These are phyloP conservation scores for Cydia fagiglandana DNA, from an alignment of 1,140 invertebrate genomes.

Conservation along the genomic window DNA sequence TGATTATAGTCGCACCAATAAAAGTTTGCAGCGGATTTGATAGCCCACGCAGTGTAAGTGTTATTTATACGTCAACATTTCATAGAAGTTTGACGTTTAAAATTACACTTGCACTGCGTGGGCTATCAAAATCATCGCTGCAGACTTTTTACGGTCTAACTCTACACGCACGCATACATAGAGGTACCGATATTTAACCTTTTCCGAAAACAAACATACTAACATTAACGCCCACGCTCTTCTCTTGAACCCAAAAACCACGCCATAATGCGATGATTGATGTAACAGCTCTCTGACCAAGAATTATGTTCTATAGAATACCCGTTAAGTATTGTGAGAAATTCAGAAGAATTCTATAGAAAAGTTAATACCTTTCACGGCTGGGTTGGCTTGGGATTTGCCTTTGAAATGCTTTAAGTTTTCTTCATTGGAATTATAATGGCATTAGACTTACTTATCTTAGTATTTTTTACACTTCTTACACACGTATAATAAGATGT, in stretches of 20 bases:
- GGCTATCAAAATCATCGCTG: too few species aligned
- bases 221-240: not conserved
- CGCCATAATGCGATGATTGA: constrained; percentile 10
- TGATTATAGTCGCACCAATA: too few species aligned
- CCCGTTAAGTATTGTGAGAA: not conserved
- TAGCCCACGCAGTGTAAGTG: too few species aligned
- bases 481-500: not conserved
- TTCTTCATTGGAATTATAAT: not conserved
- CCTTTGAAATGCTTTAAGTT: not conserved
- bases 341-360: not conserved
- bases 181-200: too few species aligned
- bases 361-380: not conserved
- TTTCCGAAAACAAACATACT: not conserved
- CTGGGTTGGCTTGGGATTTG: not conserved
- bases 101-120: too few species aligned
- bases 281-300: not conserved
- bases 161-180: too few species aligned
- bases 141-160: too few species aligned
- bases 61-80: too few species aligned
- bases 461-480: not conserved
- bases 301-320: not conserved
- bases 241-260: not conserved
- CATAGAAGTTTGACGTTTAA: too few species aligned
- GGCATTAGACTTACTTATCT: not conserved
- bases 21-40: too few species aligned